phyloP scores from a whole-genome alignment of 2,888 invertebrate species.

The Linnaemya vulpina region DNA sequence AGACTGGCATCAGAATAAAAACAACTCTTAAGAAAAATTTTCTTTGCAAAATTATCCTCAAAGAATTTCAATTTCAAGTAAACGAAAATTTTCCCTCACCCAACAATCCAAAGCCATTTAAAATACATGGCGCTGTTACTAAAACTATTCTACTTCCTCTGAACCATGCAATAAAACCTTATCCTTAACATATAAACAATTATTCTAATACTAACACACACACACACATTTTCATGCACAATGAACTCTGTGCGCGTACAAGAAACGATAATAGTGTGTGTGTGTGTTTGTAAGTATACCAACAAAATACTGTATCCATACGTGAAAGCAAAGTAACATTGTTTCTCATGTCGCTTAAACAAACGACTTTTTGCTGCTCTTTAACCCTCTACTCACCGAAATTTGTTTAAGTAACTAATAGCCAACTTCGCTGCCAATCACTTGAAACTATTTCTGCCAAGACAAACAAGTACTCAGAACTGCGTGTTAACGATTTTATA shows the following conservation, averaged over 20 bases:
- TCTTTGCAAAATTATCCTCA: neutral
- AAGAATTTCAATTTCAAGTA: neutral
- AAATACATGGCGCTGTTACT: neutral
- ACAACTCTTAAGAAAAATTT: no score
- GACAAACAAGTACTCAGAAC: no score
- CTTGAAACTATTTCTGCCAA: no score
- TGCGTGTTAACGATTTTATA: no score
- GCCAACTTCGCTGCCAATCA: no score
- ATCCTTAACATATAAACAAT: slow-evolving; percentile 43
- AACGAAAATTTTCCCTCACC: neutral
- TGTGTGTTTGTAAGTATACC: neutral
- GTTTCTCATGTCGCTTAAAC: slow-evolving; percentile 73
- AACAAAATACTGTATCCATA: neutral
- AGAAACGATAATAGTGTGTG: neutral
- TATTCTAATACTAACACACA: slow-evolving; percentile 37
- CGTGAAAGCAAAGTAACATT: slow-evolving; percentile 3
- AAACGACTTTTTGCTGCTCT: slow-evolving; percentile 77
- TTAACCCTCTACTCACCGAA: neutral
- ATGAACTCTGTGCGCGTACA: neutral
- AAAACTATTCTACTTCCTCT: neutral
- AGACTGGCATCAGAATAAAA: no score
- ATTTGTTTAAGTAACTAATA: no score
- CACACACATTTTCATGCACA: neutral
- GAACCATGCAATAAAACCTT: neutral
- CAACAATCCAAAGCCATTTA: neutral